These are phyloP conservation scores for Merops nubicus DNA, from an alignment of 2,113 vertebrate species.

Conservation along the genomic window DNA sequence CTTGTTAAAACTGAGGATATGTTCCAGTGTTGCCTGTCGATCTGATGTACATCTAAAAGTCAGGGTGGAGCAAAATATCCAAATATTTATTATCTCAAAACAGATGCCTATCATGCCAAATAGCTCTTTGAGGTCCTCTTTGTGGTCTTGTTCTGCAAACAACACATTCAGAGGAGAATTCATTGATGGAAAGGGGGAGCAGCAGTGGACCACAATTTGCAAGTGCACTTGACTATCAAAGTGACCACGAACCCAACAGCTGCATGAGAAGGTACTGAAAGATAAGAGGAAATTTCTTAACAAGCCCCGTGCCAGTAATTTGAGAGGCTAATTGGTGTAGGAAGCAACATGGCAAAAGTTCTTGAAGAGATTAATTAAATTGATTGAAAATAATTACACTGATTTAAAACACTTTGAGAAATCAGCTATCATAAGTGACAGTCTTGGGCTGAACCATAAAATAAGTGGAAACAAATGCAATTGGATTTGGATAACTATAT, in stretches of 20 bases:
- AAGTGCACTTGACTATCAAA: not conserved
- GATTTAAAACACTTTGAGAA: conserved; percentile 17
- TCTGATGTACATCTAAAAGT: not conserved
- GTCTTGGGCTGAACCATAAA: not conserved
- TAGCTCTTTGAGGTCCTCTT: not conserved
- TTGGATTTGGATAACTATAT: conserved; percentile 18
- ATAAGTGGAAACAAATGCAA: conserved; percentile 21
- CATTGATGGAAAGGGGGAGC: not conserved
- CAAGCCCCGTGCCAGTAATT: not conserved
- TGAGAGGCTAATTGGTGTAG: conserved; percentile 40
- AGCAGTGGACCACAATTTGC: not conserved
- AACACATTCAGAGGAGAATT: not conserved
- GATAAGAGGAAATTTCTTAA: conserved; percentile 7
- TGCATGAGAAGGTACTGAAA: not conserved
- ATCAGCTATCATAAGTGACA: not conserved
- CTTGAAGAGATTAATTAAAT: conserved; percentile 5
- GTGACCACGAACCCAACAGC: not conserved
- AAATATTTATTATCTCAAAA: too few species aligned
- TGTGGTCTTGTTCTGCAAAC: not conserved
- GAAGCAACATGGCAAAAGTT: not conserved
- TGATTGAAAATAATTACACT: conserved; percentile 32
- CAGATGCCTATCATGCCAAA: not conserved
- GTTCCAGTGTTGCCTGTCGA: not conserved
- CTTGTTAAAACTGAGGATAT: not conserved
- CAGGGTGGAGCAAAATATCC: not conserved